Evolutionary conservation across 2,888 invertebrate species (phyloP).

Genomic region (Beris morrisii): DNA sequence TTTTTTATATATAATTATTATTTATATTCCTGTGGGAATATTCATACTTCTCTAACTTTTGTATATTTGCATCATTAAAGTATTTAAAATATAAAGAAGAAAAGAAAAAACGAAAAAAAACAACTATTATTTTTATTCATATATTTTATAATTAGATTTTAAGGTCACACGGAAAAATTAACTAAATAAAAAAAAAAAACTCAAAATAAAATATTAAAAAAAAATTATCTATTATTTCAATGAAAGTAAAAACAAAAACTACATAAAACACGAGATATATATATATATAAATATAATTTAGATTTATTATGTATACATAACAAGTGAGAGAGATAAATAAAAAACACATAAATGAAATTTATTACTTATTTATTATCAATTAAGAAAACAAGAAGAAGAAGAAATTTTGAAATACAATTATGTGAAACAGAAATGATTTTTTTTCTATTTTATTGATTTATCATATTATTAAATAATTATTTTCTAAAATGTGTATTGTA

Average conservation of each 20-base stretch:
- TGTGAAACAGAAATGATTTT: conserved; percentile 2
- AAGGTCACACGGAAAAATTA: conserved; percentile 11
- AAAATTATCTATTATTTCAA: conserved; percentile 15
- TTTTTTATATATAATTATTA: too few species aligned
- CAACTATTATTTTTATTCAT: conserved; percentile 17
- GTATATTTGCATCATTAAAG: conserved; percentile 13
- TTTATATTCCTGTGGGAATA: background rate
- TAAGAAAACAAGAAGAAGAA: conserved; percentile 14
- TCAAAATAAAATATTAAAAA: conserved; percentile 13
- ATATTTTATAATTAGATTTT: conserved; percentile 23
- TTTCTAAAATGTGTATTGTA: conserved; percentile 26
- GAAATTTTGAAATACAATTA: conserved; percentile 7
- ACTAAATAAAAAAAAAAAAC: conserved; percentile 13
- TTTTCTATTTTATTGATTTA: conserved; percentile 17
- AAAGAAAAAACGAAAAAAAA: conserved; percentile 12
- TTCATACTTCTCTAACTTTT: conserved; percentile 5
- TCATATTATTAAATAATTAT: conserved; percentile 17
- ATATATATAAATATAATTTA: conserved; percentile 2
- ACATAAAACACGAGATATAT: conserved; percentile 7
- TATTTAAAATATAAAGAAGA: background rate
- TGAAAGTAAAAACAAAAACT: conserved; percentile 13
- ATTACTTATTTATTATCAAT: conserved; percentile 28
- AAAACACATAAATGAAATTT: conserved; percentile 23
- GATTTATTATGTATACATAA: conserved; percentile 5
- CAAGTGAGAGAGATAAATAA: background rate